phyloP scores from a whole-genome alignment of 2,113 vertebrate species.

The Leptocoma aspasia region DNA sequence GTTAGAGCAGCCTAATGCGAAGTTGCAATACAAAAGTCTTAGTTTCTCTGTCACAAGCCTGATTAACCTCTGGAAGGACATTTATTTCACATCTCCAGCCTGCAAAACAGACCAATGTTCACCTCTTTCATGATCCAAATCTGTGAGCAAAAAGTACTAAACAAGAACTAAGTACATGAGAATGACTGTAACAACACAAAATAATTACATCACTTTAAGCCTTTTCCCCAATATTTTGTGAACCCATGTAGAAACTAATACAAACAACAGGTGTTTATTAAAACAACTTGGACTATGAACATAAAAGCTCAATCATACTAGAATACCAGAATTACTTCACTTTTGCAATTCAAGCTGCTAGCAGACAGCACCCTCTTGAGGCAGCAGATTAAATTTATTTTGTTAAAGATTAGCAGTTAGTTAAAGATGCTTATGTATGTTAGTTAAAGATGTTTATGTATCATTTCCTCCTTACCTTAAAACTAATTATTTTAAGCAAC shows the following conservation, averaged over 20 bases:
- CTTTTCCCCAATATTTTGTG: not conserved
- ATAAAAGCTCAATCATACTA: not conserved
- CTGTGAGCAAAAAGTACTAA: not conserved
- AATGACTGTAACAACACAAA: not conserved
- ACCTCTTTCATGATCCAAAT: not conserved
- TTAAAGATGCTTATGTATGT: not conserved
- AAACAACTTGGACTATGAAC: not conserved
- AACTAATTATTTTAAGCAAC: not conserved
- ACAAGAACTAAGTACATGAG: not conserved
- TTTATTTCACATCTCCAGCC: not conserved
- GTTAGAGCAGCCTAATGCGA: not conserved
- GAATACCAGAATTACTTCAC: not conserved
- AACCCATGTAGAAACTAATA: not conserved
- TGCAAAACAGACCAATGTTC: not conserved
- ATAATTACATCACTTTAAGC: not conserved
- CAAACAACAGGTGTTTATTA: not conserved
- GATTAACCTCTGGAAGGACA: not conserved
- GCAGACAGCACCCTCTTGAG: slow-evolving; percentile 72
- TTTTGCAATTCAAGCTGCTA: slow-evolving; percentile 23
- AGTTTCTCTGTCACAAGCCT: not conserved
- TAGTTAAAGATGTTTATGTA: not conserved
- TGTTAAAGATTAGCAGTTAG: not conserved
- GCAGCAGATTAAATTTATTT: not conserved
- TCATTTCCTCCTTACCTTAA: not conserved
- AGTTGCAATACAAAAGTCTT: not conserved